Conservation (phyloP, 2,888 invertebrate genomes). For the Diadegma fenestrale region DNA sequence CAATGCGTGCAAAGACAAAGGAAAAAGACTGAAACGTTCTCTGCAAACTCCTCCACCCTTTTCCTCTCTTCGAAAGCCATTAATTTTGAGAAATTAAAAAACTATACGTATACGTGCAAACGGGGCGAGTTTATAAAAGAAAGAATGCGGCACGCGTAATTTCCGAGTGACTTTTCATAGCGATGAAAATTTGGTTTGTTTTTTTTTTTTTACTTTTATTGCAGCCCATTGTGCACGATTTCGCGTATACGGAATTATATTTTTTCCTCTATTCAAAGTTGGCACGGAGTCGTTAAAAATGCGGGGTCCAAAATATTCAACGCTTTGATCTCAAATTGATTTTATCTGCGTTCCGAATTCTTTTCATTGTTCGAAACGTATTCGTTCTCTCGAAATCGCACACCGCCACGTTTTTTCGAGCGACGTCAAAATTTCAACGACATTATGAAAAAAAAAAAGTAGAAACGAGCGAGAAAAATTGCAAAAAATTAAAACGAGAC, state of each 20-base stretch:
- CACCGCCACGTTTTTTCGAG: not conserved
- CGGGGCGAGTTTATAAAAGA: not conserved
- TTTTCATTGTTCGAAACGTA: too few relatives aligned
- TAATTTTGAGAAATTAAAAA: conserved; percentile 28
- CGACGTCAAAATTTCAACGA: not conserved
- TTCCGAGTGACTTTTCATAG: not conserved
- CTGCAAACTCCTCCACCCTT: not conserved
- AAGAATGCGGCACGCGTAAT: not conserved
- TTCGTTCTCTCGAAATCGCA: not conserved
- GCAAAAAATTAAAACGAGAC: not conserved
- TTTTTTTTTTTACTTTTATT: not conserved
- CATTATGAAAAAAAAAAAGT: not conserved
- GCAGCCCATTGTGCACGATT: not conserved
- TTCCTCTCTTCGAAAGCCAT: conserved; percentile 22
- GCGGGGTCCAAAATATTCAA: not conserved
- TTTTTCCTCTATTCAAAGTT: not conserved
- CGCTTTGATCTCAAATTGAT: too few relatives aligned
- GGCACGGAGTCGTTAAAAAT: not conserved
- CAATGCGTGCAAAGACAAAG: conserved; percentile 38
- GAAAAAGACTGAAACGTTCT: not conserved
- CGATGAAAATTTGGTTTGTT: not conserved
- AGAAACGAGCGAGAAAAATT: not conserved
- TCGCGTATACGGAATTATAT: not conserved
- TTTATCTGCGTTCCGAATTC: too few relatives aligned
- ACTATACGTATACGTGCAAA: not conserved